These are phyloP conservation scores for Isichthys henryi DNA, from an alignment of 2,113 vertebrate species.

Conservation along the genomic window DNA sequence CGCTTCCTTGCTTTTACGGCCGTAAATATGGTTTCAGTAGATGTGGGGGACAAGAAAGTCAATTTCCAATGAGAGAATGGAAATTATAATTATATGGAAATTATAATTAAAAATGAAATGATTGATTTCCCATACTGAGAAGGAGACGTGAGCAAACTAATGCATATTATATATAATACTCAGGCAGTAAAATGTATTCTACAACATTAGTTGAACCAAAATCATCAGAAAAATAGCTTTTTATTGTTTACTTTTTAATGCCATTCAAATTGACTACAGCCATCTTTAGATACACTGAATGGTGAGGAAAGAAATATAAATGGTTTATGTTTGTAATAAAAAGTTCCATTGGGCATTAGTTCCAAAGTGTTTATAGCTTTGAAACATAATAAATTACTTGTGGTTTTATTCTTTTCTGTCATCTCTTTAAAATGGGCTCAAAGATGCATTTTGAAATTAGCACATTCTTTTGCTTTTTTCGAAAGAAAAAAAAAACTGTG, in stretches of 20 bases:
- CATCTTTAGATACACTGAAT: not conserved
- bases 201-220: not conserved
- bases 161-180: not conserved
- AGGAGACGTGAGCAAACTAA: not conserved
- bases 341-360: conserved; percentile 64
- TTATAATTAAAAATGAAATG: not conserved
- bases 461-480: not conserved
- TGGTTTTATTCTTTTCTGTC: conserved; percentile 45
- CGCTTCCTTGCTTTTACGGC: not conserved
- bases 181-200: not conserved
- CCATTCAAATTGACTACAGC: not conserved
- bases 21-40: conserved; percentile 24
- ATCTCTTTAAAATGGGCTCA: not conserved
- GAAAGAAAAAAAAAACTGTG: not conserved
- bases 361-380: conserved; percentile 64
- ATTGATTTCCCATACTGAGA: not conserved
- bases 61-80: conserved; percentile 24
- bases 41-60: not conserved
- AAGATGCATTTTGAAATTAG: not conserved
- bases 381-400: conserved; percentile 65
- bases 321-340: conserved; percentile 32
- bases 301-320: not conserved
- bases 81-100: conserved; percentile 4
- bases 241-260: not conserved
- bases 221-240: conserved; percentile 5